phyloP scores from a whole-genome alignment of 2,113 vertebrate species.

The Tursiops truncatus region DNA sequence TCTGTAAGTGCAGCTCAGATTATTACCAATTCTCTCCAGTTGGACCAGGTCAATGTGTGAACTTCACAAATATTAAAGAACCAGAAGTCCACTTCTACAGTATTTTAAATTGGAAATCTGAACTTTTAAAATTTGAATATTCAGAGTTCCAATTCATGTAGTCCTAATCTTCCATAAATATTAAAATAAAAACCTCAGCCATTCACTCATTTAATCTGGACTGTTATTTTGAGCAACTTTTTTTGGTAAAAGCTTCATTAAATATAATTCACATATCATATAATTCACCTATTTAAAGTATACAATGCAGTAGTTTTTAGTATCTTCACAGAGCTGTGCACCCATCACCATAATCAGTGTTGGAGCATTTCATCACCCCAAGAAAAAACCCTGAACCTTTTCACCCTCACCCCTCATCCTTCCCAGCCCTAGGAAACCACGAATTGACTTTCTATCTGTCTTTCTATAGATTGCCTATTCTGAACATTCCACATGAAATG shows the following conservation, averaged over 20 bases:
- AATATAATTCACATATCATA: neutral
- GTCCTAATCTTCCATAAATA: neutral
- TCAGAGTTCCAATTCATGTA: neutral
- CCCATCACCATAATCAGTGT: neutral
- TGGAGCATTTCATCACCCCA: neutral
- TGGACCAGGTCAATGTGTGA: neutral
- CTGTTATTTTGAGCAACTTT: neutral
- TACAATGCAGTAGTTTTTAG: neutral
- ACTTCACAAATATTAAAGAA: conserved; percentile 21
- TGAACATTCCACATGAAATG: neutral
- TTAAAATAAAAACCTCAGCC: neutral
- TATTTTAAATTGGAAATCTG: neutral
- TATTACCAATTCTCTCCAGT: neutral
- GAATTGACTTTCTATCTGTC: neutral
- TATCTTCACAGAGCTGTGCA: neutral
- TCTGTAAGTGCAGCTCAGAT: neutral
- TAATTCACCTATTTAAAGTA: neutral
- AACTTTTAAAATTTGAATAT: neutral
- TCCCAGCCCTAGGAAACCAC: neutral
- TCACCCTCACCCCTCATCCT: neutral
- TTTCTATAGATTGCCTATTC: neutral
- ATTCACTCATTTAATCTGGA: neutral
- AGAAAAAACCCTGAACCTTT: neutral
- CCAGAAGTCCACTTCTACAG: neutral
- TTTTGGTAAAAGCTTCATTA: neutral